Base-by-base conservation (phyloP, 2,888 invertebrate species). In the Nemurella pictetii region DNA sequence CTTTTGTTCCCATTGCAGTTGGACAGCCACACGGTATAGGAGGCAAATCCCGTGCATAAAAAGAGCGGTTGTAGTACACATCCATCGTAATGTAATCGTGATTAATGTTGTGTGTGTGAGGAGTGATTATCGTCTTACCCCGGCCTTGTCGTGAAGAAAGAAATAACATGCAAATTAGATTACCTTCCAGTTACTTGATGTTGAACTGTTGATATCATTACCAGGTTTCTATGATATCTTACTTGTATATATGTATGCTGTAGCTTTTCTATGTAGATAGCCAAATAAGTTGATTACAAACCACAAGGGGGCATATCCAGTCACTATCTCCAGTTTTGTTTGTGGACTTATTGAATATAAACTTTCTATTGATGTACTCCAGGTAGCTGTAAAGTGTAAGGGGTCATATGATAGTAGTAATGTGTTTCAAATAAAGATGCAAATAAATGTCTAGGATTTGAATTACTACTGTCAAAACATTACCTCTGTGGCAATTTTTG, bases 21-120 rank as follows among this genome's bases (percentile, higher is more conserved):
- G 90, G 90, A 84, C 91, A 91, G 84, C 90, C 88, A 35, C 85
- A 81, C 0, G 90, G 90, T 0, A 90, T 89, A 0, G 90, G 90
- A 0, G 90, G 90, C 5, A 91, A 87, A 27, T 88, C 88, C 7
- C 90, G 87, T 3, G 89, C 88, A 85, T 89, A 90, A 80, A 88
- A 88, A 4, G 89, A 88, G 12, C 85, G 85, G 87, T 91, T 90
- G 86, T 87, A 88, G 83, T 89, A 88, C 0, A 89, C 89, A 9
- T 89, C 89, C 74, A 89, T 84, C 0, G 90, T 90, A 28, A 89
- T 88, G 87, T 90, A 90, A 20, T 87, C 87, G 84, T 90, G 89
- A 4, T 88, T 89, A 5, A 89, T 89, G 72, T 88, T 89, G 86
- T 88, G 90, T 9, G 89, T 86, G 0, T 89, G 87, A 4, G 90